Conservation (phyloP, 1,140 invertebrate species). For the Mesaphorura yosii region DNA sequence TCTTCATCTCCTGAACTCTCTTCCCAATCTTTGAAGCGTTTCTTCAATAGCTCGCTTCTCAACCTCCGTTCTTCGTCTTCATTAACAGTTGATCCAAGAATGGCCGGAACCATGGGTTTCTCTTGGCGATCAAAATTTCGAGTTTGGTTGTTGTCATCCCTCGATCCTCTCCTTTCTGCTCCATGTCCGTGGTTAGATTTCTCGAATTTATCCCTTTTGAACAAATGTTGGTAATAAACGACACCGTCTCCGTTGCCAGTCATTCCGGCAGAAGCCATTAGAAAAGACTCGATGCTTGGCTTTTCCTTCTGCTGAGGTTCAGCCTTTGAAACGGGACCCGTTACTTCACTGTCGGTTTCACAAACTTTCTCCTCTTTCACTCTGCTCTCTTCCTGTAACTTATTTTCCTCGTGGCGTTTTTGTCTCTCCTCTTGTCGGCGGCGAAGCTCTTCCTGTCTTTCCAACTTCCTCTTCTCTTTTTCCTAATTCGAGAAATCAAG, state of each 20-base stretch:
- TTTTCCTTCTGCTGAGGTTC: constrained; percentile 9
- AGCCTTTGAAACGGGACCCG: neutral
- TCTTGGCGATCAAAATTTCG: neutral
- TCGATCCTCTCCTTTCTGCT: neutral
- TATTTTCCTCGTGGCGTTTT: constrained; percentile 44
- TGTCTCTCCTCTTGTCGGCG: constrained; percentile 47
- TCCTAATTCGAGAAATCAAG: constrained; percentile 39
- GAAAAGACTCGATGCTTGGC: neutral
- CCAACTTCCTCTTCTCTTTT: constrained; percentile 49
- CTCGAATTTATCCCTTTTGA: constrained; percentile 8
- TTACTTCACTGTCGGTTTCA: too few relatives aligned
- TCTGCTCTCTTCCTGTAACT: constrained; percentile 16
- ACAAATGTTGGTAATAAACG: constrained; percentile 30
- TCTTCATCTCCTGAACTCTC: constrained; percentile 17
- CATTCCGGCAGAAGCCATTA: neutral
- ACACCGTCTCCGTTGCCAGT: constrained; percentile 19
- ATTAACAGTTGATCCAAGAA: neutral
- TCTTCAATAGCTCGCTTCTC: constrained; percentile 24
- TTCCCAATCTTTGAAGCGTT: constrained; percentile 27
- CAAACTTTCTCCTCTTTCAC: neutral
- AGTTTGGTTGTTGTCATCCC: neutral
- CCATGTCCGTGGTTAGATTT: neutral
- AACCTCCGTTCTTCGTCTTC: constrained; percentile 24
- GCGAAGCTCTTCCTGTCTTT: constrained; percentile 49
- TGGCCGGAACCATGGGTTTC: neutral